Evolutionary conservation across 2,113 vertebrate species (phyloP).

Genomic region (Synchiropus splendidus): DNA sequence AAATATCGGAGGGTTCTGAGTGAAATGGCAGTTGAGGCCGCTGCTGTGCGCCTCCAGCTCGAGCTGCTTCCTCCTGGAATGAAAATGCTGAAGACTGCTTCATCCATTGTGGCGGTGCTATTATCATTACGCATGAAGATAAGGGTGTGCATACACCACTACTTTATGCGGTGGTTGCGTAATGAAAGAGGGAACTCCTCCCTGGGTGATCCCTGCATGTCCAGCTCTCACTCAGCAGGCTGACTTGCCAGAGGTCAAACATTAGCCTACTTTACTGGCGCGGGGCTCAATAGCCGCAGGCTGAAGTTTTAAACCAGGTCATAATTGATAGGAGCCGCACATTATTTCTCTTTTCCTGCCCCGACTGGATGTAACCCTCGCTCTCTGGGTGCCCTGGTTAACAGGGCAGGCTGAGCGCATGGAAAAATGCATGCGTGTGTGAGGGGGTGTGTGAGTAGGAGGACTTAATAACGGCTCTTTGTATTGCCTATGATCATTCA

Average conservation of each 20-base stretch:
- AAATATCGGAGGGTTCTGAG: not conserved
- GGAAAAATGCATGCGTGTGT: not conserved
- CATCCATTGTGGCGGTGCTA: no score
- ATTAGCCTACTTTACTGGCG: slow-evolving; percentile 56
- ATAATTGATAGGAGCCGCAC: slow-evolving; percentile 46
- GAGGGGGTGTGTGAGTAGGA: no score
- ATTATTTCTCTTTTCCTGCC: slow-evolving; percentile 9
- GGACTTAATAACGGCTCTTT: no score
- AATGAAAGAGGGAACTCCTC: slow-evolving; percentile 14
- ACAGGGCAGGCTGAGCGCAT: slow-evolving; percentile 1
- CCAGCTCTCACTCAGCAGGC: no score
- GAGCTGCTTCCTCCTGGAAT: not conserved
- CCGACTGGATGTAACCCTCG: no score
- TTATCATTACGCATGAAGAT: no score
- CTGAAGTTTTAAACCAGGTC: slow-evolving; percentile 48
- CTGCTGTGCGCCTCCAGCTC: not conserved
- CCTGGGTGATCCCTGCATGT: no score
- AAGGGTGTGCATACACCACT: no score
- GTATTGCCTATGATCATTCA: no score
- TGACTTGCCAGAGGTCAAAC: slow-evolving; percentile 38
- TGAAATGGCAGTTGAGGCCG: not conserved
- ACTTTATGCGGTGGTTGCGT: no score
- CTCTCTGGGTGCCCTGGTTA: slow-evolving; percentile 11
- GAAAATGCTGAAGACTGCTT: no score
- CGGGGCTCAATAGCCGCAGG: slow-evolving; percentile 36